phyloP scores from a whole-genome alignment of 2,113 vertebrate species.

The Pelecanoides urinatrix region DNA sequence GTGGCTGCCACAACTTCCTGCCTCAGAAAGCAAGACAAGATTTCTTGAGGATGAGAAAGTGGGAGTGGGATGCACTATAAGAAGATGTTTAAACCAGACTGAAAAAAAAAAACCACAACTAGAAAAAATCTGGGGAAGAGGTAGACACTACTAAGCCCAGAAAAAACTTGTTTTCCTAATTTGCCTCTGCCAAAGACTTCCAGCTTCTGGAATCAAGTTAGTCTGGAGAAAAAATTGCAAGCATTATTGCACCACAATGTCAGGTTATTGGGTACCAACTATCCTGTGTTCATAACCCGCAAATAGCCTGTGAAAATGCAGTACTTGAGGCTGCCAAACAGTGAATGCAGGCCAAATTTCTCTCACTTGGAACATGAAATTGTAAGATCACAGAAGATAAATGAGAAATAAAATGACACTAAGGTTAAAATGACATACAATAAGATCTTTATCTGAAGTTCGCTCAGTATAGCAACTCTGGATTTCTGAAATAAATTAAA shows the following conservation, averaged over 20 bases:
- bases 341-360: neutral
- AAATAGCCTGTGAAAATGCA: constrained; percentile 1
- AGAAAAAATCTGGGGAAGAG: neutral
- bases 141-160: neutral
- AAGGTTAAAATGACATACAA: neutral
- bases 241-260: neutral
- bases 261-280: neutral
- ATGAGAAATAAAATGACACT: constrained; percentile 23
- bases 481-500: constrained; percentile 32
- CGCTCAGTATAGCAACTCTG: neutral
- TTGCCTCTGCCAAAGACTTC: neutral
- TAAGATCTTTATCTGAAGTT: constrained; percentile 42
- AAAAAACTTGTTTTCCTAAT: neutral
- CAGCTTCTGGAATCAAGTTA: neutral
- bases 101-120: neutral
- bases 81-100: neutral
- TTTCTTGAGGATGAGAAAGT: neutral
- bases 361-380: constrained; percentile 2
- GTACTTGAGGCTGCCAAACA: neutral
- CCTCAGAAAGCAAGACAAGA: neutral
- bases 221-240: neutral
- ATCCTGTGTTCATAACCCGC: neutral
- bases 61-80: neutral
- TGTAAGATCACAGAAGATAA: neutral
- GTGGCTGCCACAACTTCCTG: neutral